A percentile compares a stretch with the other conserved stretches of the same genome.
phyloP scores from a whole-genome alignment of 2,888 invertebrate genomes.

The Prostheceraeus crozeri region DNA sequence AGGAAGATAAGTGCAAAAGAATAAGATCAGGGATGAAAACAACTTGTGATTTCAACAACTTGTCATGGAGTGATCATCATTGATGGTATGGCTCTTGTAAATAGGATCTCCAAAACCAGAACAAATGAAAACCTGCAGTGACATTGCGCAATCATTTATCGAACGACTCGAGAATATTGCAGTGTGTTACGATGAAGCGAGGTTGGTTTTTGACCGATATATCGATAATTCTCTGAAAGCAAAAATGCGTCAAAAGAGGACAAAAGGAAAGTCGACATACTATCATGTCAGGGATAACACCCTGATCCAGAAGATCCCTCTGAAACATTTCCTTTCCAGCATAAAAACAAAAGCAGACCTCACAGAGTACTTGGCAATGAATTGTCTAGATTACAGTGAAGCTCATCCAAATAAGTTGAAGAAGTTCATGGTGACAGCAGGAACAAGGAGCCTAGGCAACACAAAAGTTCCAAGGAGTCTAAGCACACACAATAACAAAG shows the following conservation, averaged over 20 bases:
- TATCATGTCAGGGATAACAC: slow-evolving; percentile 36
- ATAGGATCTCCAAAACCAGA: slow-evolving; percentile 36
- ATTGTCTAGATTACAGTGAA: slow-evolving; percentile 35
- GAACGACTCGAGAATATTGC: slow-evolving; percentile 31
- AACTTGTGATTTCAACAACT: no score
- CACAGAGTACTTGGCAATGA: slow-evolving; percentile 38
- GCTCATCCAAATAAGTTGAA: slow-evolving; percentile 35
- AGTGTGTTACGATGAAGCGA: slow-evolving; percentile 35
- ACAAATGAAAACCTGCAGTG: slow-evolving; percentile 36
- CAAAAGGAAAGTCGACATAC: slow-evolving; percentile 39
- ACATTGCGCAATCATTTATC: slow-evolving; percentile 36
- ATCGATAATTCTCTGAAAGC: slow-evolving; percentile 37
- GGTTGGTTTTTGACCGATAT: slow-evolving; percentile 38
- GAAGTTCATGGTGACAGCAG: slow-evolving; percentile 37
- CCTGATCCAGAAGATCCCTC: slow-evolving; percentile 35
- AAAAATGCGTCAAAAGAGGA: slow-evolving; percentile 38
- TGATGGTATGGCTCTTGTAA: slow-evolving; percentile 38
- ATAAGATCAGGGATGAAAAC: no score
- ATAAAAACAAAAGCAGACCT: slow-evolving; percentile 36
- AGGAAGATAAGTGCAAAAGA: no score
- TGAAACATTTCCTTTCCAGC: slow-evolving; percentile 38
- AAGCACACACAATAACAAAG: neutral
- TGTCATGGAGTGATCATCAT: slow-evolving; percentile 35
- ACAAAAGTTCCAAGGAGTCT: neutral
- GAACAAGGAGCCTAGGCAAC: slow-evolving; percentile 37